Percentiles rank a stretch among this genome's conserved stretches.
phyloP scores from a whole-genome alignment of 1,140 invertebrate species.

The Pomacea maculata region DNA sequence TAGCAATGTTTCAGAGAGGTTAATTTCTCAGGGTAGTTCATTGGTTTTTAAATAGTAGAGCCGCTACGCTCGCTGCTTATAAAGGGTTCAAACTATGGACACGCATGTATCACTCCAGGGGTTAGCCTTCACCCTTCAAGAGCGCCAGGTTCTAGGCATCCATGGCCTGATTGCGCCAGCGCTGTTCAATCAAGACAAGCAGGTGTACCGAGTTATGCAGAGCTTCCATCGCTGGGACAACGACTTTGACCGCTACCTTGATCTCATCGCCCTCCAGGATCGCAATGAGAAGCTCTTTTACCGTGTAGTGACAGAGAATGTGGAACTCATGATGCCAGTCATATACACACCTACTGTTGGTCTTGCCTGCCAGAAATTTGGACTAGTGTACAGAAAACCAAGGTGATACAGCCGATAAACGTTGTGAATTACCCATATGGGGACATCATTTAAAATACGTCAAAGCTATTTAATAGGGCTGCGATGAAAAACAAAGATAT shows the following conservation, averaged over 20 bases:
- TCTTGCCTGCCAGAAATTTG: slow-evolving; percentile 95
- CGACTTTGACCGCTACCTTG: slow-evolving; percentile 61
- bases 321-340: slow-evolving; percentile 95
- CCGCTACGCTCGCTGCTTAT: not conserved
- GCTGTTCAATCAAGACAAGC: slow-evolving; percentile 53
- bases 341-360: slow-evolving; percentile 99
- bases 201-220: slow-evolving; percentile 54
- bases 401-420: slow-evolving; percentile 65
- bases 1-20: not conserved
- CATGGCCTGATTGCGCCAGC: slow-evolving; percentile 63
- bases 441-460: too few species aligned
- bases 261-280: slow-evolving; percentile 56
- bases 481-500: too few species aligned
- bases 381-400: slow-evolving; percentile 91
- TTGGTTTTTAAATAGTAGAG: not conserved
- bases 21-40: not conserved
- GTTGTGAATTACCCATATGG: too few species aligned
- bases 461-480: too few species aligned
- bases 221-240: slow-evolving; percentile 59
- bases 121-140: slow-evolving; percentile 61
- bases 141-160: slow-evolving; percentile 62
- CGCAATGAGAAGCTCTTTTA: slow-evolving; percentile 80
- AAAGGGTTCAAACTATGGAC: not conserved
- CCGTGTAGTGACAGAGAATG: slow-evolving; percentile 89
- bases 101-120: slow-evolving; percentile 38